Percentiles rank a stretch among this genome's conserved stretches.
Conservation (phyloP, 2,888 invertebrate species). For the Euplexia lucipara region DNA sequence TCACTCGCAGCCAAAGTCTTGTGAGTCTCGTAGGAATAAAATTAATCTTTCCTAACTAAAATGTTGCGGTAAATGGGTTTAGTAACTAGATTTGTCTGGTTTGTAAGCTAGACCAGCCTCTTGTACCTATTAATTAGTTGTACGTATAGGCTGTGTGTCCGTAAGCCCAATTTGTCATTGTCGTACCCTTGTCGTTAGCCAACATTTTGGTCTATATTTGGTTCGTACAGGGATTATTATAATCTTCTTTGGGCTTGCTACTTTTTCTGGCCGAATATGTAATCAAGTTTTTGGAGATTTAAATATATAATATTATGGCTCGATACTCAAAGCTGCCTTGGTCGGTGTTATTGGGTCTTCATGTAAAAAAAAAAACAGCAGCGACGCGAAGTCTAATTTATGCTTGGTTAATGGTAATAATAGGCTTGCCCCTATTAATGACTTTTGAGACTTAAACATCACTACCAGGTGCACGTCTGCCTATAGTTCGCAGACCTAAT, state of each 20-base stretch:
- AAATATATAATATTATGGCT: too few relatives aligned
- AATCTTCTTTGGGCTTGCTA: slow-evolving; percentile 18
- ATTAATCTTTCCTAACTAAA: slow-evolving; percentile 21
- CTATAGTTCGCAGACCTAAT: too few relatives aligned
- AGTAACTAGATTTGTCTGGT: slow-evolving; percentile 27
- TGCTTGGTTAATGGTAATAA: too few relatives aligned
- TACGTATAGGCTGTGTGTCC: slow-evolving; percentile 16
- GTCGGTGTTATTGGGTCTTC: too few relatives aligned
- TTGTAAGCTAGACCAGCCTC: slow-evolving; percentile 21
- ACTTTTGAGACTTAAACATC: too few relatives aligned
- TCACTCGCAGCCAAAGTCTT: neutral
- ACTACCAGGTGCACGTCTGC: too few relatives aligned
- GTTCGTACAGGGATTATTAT: slow-evolving; percentile 40
- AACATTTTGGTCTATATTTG: slow-evolving; percentile 28
- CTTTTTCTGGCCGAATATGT: slow-evolving; percentile 20
- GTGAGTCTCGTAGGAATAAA: neutral
- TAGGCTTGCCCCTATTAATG: too few relatives aligned
- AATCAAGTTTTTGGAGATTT: neutral
- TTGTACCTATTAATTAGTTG: slow-evolving; percentile 46
- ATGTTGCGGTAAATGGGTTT: slow-evolving; percentile 11
- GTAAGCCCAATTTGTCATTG: slow-evolving; percentile 49
- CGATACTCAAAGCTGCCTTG: too few relatives aligned
- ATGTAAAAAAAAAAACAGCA: too few relatives aligned
- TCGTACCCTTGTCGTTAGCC: slow-evolving; percentile 48
- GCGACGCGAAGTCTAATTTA: too few relatives aligned